Evolutionary conservation across 2,888 invertebrate species (phyloP), one percentile per base, ranked within the genome.

Genomic region (Lasioglossum oenotherae): DNA sequence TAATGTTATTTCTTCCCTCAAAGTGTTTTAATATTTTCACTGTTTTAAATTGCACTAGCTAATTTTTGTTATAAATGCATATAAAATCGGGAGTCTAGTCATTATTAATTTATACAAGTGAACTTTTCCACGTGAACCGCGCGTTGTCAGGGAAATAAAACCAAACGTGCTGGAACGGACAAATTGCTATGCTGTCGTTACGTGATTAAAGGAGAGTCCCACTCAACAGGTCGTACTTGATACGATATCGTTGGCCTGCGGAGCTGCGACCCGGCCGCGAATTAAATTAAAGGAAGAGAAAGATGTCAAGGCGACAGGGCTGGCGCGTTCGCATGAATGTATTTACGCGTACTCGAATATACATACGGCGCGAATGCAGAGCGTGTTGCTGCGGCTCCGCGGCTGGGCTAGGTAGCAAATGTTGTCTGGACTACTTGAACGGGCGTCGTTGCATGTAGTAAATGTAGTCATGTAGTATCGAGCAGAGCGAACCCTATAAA

Each of bases 371-470:
- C 49, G 23, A 53, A 23, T 31, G 16, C 53, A 53, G 46, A 74
- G 44, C 53, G 53, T 73, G 67, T 73, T 73, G 64, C 23, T 64
- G 23, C 75, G 75, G 23, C 31, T 6, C 14, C 31, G 27, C 16
- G 27, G 12, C 4, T 38, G 60, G 78, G 46, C 53, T 64, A 31
- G 64, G 64, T 64, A 64, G 71, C 78, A 60, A 49, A 74, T 72
- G 38, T 49, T 44, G 53, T 60, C 84, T 81, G 81, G 57, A 31
- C 77, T 75, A 67, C 77, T 78, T 75, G 84, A 80, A 72, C 71
- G 69, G 74, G 64, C 73, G 74, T 41, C 57, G 57, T 67, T 23
- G 53, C 3, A n/a, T 53, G 53, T 10, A n/a, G 53, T n/a, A 53
- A 35, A 35, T 35, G 44, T 44, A 44, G 44, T 44, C 44, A 16